Percentiles rank a stretch among this genome's conserved stretches.
Conservation (phyloP, 2,113 vertebrate genomes). For the Dermatemys mawii region DNA sequence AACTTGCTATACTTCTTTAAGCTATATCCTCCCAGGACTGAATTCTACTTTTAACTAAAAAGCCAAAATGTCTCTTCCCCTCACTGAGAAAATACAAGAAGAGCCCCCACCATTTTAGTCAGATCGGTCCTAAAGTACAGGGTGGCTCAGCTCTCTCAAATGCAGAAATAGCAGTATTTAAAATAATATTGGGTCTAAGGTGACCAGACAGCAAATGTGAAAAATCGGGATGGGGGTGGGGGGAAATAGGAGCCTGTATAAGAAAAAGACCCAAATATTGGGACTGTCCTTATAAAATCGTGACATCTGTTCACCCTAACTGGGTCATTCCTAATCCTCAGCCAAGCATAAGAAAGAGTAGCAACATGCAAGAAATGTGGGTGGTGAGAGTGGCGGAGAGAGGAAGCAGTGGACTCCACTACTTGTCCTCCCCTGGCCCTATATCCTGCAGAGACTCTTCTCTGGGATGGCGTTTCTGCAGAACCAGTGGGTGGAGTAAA, state of each 20-base stretch:
- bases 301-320: too few species aligned
- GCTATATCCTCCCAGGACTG: neutral
- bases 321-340: neutral
- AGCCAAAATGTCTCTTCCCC: neutral
- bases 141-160: neutral
- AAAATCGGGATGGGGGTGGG: too few species aligned
- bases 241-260: too few species aligned
- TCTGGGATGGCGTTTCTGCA: fast-evolving
- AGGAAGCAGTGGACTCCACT: neutral
- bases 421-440: neutral
- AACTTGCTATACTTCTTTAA: constrained; percentile 2
- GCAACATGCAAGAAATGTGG: neutral
- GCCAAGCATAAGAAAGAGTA: neutral
- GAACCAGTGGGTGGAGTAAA: neutral
- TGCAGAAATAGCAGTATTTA: neutral
- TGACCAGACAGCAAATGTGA: too few species aligned
- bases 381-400: neutral
- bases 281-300: too few species aligned
- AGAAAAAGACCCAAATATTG: too few species aligned
- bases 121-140: neutral
- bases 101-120: neutral
- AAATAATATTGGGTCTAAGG: neutral
- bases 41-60: neutral
- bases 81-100: constrained; percentile 17
- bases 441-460: neutral